Percentiles rank a stretch among this genome's conserved stretches.
phyloP scores from a whole-genome alignment of 2,113 vertebrate genomes.

The Micronycteris hirsuta region DNA sequence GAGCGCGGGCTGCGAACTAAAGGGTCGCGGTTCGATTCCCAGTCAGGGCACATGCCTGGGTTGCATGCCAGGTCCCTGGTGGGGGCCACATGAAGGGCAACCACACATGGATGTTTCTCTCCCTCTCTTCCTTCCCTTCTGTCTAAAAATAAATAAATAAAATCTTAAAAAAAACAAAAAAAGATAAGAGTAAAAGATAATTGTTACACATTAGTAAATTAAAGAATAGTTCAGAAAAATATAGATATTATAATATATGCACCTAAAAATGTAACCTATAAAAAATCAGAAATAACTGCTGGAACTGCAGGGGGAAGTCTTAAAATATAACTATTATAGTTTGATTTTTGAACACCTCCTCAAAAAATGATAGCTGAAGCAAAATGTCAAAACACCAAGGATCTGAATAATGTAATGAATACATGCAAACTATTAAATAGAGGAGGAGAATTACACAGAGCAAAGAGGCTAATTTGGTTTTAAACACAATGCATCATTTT shows the following conservation, averaged over 20 bases:
- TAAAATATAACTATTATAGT: neutral
- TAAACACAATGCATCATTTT: neutral
- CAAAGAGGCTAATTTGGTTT: neutral
- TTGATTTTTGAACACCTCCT: neutral
- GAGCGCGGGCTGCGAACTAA: too few species aligned
- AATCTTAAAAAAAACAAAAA: neutral
- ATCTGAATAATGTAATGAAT: neutral
- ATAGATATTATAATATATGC: neutral
- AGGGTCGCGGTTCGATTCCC: too few species aligned
- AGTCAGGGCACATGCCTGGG: too few species aligned
- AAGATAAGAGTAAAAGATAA: neutral
- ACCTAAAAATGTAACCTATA: neutral
- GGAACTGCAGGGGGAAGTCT: neutral
- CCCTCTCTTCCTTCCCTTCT: too few species aligned
- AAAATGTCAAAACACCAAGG: neutral
- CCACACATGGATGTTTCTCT: too few species aligned
- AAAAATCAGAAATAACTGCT: neutral
- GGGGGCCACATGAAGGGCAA: too few species aligned
- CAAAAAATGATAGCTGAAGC: neutral
- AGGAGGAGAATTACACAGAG: neutral
- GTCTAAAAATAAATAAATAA: too few species aligned
- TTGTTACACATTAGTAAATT: neutral
- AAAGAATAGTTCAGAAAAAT: neutral
- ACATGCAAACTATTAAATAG: neutral
- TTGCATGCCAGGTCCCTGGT: too few species aligned